phyloP scores from a whole-genome alignment of 2,113 vertebrate genomes.

The Empidonax traillii region DNA sequence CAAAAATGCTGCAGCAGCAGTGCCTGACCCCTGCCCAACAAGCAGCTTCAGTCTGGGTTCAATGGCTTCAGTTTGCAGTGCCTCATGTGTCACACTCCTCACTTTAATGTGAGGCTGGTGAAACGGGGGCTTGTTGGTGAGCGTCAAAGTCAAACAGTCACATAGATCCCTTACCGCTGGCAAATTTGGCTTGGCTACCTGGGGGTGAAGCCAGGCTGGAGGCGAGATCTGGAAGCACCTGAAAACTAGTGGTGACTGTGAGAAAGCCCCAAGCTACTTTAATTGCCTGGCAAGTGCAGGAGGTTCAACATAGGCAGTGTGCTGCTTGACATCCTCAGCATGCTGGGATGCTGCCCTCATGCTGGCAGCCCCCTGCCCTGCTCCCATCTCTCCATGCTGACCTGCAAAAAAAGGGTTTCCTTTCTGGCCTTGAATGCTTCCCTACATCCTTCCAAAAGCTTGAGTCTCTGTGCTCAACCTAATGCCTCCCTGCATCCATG shows the following conservation, averaged over 20 bases:
- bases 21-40: background rate
- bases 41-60: background rate
- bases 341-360: accelerated
- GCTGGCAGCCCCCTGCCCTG: background rate
- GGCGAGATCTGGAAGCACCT: background rate
- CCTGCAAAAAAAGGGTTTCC: background rate
- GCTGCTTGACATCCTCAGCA: background rate
- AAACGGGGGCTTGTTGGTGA: background rate
- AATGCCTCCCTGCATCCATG: background rate
- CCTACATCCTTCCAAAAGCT: background rate
- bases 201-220: background rate
- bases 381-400: background rate
- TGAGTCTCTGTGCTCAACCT: accelerated
- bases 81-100: background rate
- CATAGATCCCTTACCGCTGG: background rate
- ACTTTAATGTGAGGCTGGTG: background rate
- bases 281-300: background rate
- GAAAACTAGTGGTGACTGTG: background rate
- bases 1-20: background rate
- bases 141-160: background rate
- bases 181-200: background rate
- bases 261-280: background rate
- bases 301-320: background rate
- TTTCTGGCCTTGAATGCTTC: background rate
- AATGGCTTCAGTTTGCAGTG: background rate